These are phyloP conservation scores for Chromoteleia sp. DNA, from an alignment of 2,888 invertebrate genomes.

Conservation along the genomic window DNA sequence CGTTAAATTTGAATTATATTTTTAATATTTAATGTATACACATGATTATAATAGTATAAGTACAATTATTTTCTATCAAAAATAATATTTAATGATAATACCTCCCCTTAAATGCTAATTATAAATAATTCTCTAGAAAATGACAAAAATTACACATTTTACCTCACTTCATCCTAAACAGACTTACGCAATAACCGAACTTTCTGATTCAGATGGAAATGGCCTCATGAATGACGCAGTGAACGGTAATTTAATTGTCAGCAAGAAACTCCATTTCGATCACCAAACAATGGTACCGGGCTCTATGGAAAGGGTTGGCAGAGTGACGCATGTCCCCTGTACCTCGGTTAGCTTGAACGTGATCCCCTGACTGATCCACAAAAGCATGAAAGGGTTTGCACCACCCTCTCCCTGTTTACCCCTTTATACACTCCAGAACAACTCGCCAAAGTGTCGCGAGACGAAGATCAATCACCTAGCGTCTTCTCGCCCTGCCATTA, in stretches of 20 bases:
- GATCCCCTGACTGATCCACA: conserved; percentile 81
- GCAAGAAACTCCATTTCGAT: conserved; percentile 62
- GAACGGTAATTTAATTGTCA: conserved; percentile 62
- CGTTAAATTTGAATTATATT: background rate
- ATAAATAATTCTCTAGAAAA: too few species aligned
- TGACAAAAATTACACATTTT: too few species aligned
- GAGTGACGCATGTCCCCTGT: conserved; percentile 75
- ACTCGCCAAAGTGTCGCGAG: conserved; percentile 79
- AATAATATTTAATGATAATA: too few species aligned
- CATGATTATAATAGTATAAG: too few species aligned
- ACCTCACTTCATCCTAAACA: too few species aligned
- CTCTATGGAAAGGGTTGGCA: conserved; percentile 62
- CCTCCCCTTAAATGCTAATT: too few species aligned
- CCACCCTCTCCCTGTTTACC: conserved; percentile 74
- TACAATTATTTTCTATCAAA: too few species aligned
- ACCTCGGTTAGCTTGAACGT: conserved; percentile 75
- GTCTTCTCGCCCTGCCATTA: conserved; percentile 71
- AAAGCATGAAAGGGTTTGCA: conserved; percentile 81
- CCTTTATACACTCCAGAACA: conserved; percentile 79
- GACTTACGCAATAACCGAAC: too few species aligned
- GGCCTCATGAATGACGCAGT: conserved; percentile 24
- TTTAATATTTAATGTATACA: too few species aligned
- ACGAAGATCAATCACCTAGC: conserved; percentile 82
- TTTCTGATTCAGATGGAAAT: conserved; percentile 18
- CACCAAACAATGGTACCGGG: conserved; percentile 55